A percentile compares a stretch with the other conserved stretches of the same genome.
These are phyloP conservation scores for Chloroceryle inda DNA, from an alignment of 2,797 vertebrate species.

Conservation along the genomic window DNA sequence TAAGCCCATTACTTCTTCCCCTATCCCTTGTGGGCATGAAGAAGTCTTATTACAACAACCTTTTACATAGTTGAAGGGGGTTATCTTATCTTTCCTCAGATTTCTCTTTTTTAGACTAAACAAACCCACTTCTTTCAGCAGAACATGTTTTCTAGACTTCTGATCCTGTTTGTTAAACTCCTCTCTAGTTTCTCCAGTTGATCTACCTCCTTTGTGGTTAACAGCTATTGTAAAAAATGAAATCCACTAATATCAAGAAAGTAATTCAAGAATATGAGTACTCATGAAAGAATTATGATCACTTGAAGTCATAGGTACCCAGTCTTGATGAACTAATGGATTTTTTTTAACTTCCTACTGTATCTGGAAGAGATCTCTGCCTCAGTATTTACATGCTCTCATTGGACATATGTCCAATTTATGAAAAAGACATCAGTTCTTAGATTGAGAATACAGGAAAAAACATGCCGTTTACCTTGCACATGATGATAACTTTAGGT, in stretches of 20 bases:
- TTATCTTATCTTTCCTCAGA: conserved; percentile 55
- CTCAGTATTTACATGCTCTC: neutral
- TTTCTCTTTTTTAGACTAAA: conserved; percentile 65
- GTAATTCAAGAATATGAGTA: neutral
- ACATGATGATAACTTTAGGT: neutral
- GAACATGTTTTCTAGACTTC: neutral
- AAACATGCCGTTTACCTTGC: neutral
- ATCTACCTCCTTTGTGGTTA: neutral
- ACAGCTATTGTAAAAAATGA: neutral
- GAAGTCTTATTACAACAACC: conserved; percentile 1
- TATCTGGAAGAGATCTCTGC: neutral
- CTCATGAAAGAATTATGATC: neutral
- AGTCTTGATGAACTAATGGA: neutral
- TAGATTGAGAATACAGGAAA: neutral
- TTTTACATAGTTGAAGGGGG: conserved; percentile 44
- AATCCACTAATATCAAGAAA: neutral
- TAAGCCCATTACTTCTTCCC: neutral
- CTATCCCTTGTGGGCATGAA: neutral
- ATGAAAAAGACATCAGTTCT: neutral
- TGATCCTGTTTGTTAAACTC: neutral
- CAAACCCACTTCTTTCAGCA: conserved; percentile 19
- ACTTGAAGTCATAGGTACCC: neutral
- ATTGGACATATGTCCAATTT: neutral
- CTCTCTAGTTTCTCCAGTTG: neutral
- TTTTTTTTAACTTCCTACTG: neutral